Evolutionary conservation across 1,140 invertebrate species (phyloP).

Genomic region (Thaumatotibia leucotreta): DNA sequence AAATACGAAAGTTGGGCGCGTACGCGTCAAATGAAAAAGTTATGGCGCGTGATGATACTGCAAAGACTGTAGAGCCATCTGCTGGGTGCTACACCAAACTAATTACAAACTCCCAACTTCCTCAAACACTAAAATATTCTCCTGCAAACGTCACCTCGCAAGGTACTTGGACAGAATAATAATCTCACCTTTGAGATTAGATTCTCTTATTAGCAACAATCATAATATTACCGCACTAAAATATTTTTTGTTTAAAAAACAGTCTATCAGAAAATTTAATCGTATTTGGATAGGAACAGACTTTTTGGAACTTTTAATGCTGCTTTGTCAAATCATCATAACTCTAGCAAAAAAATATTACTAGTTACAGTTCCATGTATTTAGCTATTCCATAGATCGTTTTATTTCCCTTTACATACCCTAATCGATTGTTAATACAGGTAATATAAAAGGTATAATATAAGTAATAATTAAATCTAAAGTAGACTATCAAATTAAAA

Average conservation of each 20-base stretch:
- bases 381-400: too few relatives aligned
- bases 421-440: too few relatives aligned
- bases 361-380: too few relatives aligned
- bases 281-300: too few relatives aligned
- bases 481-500: too few relatives aligned
- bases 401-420: too few relatives aligned
- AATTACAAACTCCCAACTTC: conserved; percentile 72
- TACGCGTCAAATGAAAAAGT: conserved; percentile 73
- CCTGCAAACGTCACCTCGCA: conserved; percentile 66
- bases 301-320: too few relatives aligned
- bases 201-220: not conserved
- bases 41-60: conserved; percentile 72
- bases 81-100: conserved; percentile 55
- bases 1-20: conserved; percentile 69
- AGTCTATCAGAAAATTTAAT: too few relatives aligned
- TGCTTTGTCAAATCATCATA: too few relatives aligned
- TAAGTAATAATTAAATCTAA: too few relatives aligned
- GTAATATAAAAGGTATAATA: too few relatives aligned
- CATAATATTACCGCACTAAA: not conserved
- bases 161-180: conserved; percentile 50
- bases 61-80: conserved; percentile 57
- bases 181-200: conserved; percentile 26
- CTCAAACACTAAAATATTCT: conserved; percentile 73
- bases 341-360: too few relatives aligned
- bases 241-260: not conserved